phyloP scores from a whole-genome alignment of 2,113 vertebrate species.

The Phocoena sinus region DNA sequence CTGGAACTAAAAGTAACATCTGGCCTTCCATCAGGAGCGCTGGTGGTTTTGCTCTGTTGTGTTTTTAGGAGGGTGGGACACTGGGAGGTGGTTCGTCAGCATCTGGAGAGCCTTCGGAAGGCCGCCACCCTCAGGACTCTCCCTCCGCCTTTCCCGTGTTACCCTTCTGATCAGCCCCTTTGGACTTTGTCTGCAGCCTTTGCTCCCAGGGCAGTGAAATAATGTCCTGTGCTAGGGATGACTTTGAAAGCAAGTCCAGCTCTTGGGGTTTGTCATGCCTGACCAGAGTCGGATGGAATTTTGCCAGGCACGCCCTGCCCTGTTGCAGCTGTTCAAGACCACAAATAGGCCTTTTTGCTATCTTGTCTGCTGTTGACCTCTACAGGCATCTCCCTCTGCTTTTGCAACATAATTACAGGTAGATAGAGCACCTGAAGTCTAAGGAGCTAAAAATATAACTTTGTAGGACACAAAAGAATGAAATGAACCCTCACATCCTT shows the following conservation, averaged over 20 bases:
- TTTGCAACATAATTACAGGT: slow-evolving; percentile 68
- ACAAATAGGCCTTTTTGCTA: slow-evolving; percentile 51
- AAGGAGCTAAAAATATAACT: slow-evolving; percentile 50
- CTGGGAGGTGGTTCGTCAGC: neutral
- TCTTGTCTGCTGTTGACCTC: slow-evolving; percentile 56
- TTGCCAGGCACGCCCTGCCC: slow-evolving; percentile 12
- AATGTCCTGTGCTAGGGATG: neutral
- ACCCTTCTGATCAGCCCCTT: neutral
- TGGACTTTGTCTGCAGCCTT: neutral
- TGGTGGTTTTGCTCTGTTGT: neutral
- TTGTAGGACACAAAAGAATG: slow-evolving; percentile 4
- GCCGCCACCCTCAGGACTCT: neutral
- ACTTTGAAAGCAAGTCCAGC: neutral
- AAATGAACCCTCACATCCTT: neutral
- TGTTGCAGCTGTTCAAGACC: slow-evolving; percentile 37
- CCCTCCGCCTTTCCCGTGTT: neutral
- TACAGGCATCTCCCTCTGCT: neutral
- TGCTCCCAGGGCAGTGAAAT: neutral
- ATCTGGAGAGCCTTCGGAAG: neutral
- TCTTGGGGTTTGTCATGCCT: neutral
- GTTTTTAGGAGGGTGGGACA: neutral
- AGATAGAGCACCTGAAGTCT: slow-evolving; percentile 43
- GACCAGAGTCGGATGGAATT: neutral
- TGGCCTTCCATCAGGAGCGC: neutral
- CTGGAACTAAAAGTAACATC: neutral